Evolutionary conservation across 2,888 invertebrate genomes (phyloP).

Genomic region (Drosophila tanythrix): DNA sequence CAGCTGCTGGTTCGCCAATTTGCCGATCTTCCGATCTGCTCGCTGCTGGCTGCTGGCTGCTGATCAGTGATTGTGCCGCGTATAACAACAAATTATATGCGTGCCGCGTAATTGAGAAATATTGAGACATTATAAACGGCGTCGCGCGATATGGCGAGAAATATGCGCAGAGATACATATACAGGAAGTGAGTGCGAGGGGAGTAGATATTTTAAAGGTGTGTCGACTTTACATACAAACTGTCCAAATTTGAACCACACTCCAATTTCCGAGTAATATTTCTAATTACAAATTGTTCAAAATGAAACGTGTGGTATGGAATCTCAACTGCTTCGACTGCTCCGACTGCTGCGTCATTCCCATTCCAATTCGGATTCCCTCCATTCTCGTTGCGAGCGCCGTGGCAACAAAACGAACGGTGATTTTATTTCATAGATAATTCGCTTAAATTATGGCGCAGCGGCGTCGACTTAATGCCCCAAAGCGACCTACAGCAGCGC

Average conservation of each 20-base stretch:
- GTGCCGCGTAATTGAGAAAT: constrained; percentile 77
- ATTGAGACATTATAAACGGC: constrained; percentile 73
- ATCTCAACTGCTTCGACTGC: background rate
- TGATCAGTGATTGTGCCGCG: constrained; percentile 66
- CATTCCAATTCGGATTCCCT: constrained; percentile 14
- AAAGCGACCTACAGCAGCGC: constrained; percentile 82
- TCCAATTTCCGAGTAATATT: constrained; percentile 27
- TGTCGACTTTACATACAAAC: constrained; percentile 47
- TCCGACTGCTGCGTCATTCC: constrained; percentile 47
- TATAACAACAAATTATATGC: constrained; percentile 79
- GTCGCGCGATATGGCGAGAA: constrained; percentile 12
- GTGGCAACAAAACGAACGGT: constrained; percentile 62
- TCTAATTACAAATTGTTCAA: constrained; percentile 69
- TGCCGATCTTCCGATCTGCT: constrained; percentile 35
- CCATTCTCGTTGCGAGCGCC: constrained; percentile 48
- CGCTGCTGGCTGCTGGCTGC: constrained; percentile 32
- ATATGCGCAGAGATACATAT: background rate
- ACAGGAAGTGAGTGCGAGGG: background rate
- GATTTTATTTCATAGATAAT: constrained; percentile 82
- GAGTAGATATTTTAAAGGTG: constrained; percentile 33
- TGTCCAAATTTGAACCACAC: constrained; percentile 10
- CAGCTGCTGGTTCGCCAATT: constrained; percentile 47
- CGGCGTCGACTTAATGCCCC: constrained; percentile 69
- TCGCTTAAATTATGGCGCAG: constrained; percentile 81
- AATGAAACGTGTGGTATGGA: constrained; percentile 45